phyloP scores from a whole-genome alignment of 2,888 invertebrate genomes.

The Orgyia antiqua region DNA sequence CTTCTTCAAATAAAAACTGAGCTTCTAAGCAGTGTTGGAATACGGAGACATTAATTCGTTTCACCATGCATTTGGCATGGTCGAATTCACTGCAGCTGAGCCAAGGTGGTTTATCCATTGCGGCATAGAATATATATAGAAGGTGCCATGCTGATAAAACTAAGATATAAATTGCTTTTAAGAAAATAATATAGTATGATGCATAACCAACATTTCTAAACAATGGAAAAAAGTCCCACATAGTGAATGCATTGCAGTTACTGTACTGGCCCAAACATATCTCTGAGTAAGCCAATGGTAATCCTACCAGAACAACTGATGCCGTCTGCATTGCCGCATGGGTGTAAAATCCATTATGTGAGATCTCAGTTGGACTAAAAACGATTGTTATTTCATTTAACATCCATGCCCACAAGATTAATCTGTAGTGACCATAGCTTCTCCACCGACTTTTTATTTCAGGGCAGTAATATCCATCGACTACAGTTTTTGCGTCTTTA shows the following conservation, averaged over 20 bases:
- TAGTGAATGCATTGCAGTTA: constrained; percentile 45
- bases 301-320: constrained; percentile 49
- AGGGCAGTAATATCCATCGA: constrained; percentile 30
- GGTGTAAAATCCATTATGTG: constrained; percentile 50
- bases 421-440: constrained; percentile 45
- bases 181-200: constrained; percentile 39
- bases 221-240: constrained; percentile 62
- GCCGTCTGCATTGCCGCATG: constrained; percentile 36
- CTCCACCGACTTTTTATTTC: constrained; percentile 44
- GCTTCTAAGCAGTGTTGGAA: constrained; percentile 65
- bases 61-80: constrained; percentile 56
- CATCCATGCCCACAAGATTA: constrained; percentile 59
- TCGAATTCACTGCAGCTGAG: constrained; percentile 50
- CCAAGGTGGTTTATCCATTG: constrained; percentile 58
- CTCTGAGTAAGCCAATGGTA: constrained; percentile 63
- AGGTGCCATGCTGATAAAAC: constrained; percentile 56
- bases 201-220: constrained; percentile 53
- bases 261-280: constrained; percentile 63
- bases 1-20: constrained; percentile 46
- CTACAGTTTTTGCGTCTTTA: constrained; percentile 15
- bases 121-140: constrained; percentile 50
- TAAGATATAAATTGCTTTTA: constrained; percentile 47
- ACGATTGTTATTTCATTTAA: constrained; percentile 51
- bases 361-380: constrained; percentile 42
- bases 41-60: constrained; percentile 50